A percentile compares a stretch with the other conserved stretches of the same genome.
These are phyloP conservation scores for Agonum fuliginosum DNA, from an alignment of 2,888 invertebrate genomes.

Conservation along the genomic window DNA sequence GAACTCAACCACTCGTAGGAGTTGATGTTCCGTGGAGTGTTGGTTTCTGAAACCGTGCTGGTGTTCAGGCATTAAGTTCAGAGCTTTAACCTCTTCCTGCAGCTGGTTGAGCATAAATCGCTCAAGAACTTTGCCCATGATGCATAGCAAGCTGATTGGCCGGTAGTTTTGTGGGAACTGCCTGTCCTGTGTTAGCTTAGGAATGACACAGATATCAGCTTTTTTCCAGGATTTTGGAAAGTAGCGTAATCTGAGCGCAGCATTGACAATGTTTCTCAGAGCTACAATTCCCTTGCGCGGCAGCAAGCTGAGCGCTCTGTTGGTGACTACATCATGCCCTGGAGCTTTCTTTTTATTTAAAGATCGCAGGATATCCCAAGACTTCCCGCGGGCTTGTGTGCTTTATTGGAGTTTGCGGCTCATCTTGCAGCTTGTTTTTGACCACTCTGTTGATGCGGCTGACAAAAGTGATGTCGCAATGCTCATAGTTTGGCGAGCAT, in stretches of 20 bases:
- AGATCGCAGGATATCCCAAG: not conserved
- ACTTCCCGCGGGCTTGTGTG: slow-evolving; percentile 17
- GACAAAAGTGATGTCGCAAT: slow-evolving; percentile 30
- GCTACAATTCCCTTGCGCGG: not conserved
- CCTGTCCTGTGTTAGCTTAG: slow-evolving; percentile 40
- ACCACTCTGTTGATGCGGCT: slow-evolving; percentile 10
- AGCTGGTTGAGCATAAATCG: slow-evolving; percentile 60
- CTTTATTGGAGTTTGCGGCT: not conserved
- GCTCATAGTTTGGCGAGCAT: slow-evolving; percentile 31
- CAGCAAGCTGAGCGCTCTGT: slow-evolving; percentile 18
- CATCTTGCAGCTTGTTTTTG: not conserved
- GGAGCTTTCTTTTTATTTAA: slow-evolving; percentile 50
- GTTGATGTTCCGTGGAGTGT: slow-evolving; percentile 65
- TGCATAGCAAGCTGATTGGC: slow-evolving; percentile 64
- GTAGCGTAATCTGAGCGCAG: slow-evolving; percentile 11
- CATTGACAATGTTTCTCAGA: slow-evolving; percentile 45
- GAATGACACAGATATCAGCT: slow-evolving; percentile 46
- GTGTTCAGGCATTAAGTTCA: slow-evolving; percentile 59
- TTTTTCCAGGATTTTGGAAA: slow-evolving; percentile 58
- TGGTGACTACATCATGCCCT: slow-evolving; percentile 22
- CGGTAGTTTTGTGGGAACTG: slow-evolving; percentile 62
- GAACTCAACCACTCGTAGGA: slow-evolving; percentile 62
- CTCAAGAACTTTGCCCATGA: slow-evolving; percentile 63
- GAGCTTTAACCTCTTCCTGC: slow-evolving; percentile 35
- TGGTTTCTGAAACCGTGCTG: slow-evolving; percentile 67